A percentile compares a stretch with the other conserved stretches of the same genome.
These are phyloP conservation scores for Kryptolebias ocellatus DNA, from an alignment of 2,797 vertebrate genomes.

Conservation along the genomic window DNA sequence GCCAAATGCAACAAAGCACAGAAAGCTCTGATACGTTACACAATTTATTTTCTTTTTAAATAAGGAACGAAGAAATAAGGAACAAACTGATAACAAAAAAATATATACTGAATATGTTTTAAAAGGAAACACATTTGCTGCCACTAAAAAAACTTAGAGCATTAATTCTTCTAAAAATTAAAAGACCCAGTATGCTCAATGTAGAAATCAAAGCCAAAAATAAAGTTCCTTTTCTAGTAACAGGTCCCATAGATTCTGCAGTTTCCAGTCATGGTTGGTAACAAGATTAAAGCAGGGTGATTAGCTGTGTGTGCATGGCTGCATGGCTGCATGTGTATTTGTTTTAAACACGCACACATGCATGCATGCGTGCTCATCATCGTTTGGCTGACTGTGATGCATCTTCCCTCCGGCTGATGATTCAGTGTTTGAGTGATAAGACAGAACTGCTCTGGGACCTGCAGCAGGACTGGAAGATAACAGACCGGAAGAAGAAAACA, in stretches of 20 bases:
- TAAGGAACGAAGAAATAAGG: too few relatives aligned
- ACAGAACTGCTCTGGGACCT: conserved; percentile 28
- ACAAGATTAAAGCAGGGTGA: conserved; percentile 38
- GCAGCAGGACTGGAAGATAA: conserved; percentile 38
- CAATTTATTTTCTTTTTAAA: too few relatives aligned
- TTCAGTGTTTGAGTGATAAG: conserved; percentile 35
- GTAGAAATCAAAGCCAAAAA: conserved; percentile 59
- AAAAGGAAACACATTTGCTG: neutral
- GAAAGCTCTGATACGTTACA: neutral
- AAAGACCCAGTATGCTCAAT: conserved; percentile 27
- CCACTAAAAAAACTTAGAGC: conserved; percentile 1
- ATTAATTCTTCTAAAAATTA: conserved; percentile 5
- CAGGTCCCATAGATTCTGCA: conserved; percentile 38
- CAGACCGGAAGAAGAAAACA: conserved; percentile 3
- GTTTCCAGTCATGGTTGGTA: conserved; percentile 49
- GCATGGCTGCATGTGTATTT: neutral
- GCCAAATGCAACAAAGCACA: conserved; percentile 15
- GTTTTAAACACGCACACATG: neutral
- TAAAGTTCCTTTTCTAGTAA: conserved; percentile 43
- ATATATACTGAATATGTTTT: conserved; percentile 5
- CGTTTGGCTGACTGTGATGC: conserved; percentile 36
- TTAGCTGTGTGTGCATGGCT: neutral
- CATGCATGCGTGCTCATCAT: conserved; percentile 14
- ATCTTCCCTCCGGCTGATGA: conserved; percentile 49
- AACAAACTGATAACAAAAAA: neutral